Evolutionary conservation across 2,113 vertebrate species (phyloP).

Genomic region (Pelvicachromis taeniatus): DNA sequence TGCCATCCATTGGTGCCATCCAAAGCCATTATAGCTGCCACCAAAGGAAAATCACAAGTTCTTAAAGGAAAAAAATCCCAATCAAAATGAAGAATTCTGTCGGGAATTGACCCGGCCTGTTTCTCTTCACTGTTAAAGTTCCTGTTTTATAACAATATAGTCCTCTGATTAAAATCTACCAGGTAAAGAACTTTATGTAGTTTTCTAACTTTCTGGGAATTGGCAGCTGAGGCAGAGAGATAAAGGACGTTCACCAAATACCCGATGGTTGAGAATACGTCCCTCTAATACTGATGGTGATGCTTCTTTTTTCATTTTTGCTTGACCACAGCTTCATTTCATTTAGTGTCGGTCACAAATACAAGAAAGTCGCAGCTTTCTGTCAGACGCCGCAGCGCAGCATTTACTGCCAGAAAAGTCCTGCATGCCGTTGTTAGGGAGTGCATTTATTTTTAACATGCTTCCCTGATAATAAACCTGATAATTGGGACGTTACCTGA

Average conservation of each 20-base stretch:
- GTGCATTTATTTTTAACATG: too few species aligned
- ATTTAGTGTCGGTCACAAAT: neutral
- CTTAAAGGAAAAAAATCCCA: rapidly evolving
- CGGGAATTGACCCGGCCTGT: neutral
- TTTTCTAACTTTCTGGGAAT: neutral
- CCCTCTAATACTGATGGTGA: neutral
- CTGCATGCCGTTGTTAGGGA: neutral
- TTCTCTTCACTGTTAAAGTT: neutral
- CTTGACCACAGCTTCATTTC: neutral
- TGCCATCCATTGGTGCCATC: neutral
- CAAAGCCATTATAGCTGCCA: neutral
- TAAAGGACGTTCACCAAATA: neutral
- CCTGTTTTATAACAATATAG: neutral
- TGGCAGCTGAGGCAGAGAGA: neutral
- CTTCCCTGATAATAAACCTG: neutral
- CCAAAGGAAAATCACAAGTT: neutral
- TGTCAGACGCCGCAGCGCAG: neutral
- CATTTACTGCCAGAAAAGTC: rapidly evolving
- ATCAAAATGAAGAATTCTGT: neutral
- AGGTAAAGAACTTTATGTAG: neutral
- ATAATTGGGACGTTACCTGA: neutral
- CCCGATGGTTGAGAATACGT: neutral
- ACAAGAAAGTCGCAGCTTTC: neutral
- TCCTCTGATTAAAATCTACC: neutral
- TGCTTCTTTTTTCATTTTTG: neutral